Evolutionary conservation across 2,113 vertebrate genomes (phyloP).

Genomic region (pig (Sus scrofa)): T2T-Sscrofa CM001155.3:7950501-7951000

Average conservation of each 20-base stretch:
- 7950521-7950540: not conserved
- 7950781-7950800: too few relatives aligned
- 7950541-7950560: not conserved
- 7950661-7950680: not conserved
- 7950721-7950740: too few relatives aligned
- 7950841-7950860: too few relatives aligned
- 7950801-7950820: too few relatives aligned
- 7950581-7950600: not conserved
- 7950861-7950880: too few relatives aligned
- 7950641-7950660: not conserved
- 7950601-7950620: not conserved
- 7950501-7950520: not conserved
- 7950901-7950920: not conserved
- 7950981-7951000: constrained; percentile 89
- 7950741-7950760: too few relatives aligned
- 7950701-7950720: too few relatives aligned
- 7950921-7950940: not conserved
- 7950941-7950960: constrained; percentile 15
- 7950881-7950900: too few relatives aligned
- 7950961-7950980: not conserved
- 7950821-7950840: too few relatives aligned
- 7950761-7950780: too few relatives aligned
- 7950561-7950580: rapidly evolving
- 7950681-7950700: too few relatives aligned
- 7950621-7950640: rapidly evolving